Conservation (phyloP, 2,113 vertebrate species). For the Ivindomyrus marchei region DNA sequence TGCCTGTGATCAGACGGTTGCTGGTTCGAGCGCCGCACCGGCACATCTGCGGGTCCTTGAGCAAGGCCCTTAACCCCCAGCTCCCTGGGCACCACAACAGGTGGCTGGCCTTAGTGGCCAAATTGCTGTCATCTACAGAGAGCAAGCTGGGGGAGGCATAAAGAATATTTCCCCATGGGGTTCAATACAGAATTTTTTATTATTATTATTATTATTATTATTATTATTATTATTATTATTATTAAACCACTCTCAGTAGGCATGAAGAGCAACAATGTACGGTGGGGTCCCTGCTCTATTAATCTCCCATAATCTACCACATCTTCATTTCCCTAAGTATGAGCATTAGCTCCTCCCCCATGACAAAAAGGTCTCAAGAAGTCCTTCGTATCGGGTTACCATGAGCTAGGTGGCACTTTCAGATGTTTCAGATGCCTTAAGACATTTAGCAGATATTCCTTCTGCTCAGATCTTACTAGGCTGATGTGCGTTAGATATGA, state of each 20-base stretch:
- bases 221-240: not conserved
- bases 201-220: not conserved
- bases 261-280: not conserved
- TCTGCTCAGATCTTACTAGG: not conserved
- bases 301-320: not conserved
- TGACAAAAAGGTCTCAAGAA: not conserved
- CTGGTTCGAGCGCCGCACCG: not conserved
- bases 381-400: not conserved
- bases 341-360: not conserved
- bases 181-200: not conserved
- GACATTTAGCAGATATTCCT: not conserved
- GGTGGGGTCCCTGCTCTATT: not conserved
- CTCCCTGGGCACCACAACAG: not conserved
- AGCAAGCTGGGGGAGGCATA: not conserved
- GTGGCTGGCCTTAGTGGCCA: not conserved
- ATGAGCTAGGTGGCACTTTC: not conserved
- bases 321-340: not conserved
- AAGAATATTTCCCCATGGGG: not conserved
- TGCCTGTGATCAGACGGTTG: not conserved
- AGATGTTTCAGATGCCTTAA: not conserved
- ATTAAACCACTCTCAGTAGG: not conserved
- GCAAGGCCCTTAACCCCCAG: not conserved
- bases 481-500: not conserved
- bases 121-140: not conserved
- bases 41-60: not conserved